Base-by-base conservation (phyloP, 2,797 vertebrate species). In the Smutsia gigantea region DNA sequence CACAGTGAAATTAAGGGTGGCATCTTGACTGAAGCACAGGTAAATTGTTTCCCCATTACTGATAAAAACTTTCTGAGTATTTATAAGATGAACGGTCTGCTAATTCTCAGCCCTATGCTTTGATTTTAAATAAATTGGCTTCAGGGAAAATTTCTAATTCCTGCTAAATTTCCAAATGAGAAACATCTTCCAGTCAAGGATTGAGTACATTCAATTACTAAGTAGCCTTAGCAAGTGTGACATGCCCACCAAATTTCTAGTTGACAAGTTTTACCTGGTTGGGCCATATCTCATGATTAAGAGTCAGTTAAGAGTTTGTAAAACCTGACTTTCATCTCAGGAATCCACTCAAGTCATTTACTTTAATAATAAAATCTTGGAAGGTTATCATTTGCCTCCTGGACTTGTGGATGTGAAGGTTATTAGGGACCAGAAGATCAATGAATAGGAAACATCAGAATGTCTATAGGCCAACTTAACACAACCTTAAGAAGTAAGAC, bases 361-460 rank as follows among this genome's bases (percentile, higher is more conserved):
- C 25, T 61, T 93, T 57, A 85, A 55, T 72, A 90, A 89, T 42
- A 87, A 53, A 18, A 78, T 83, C 59, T 92, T 93, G 59, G 93
- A 91, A 87, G n/a, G 14, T 53, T 81, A 46, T 31, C 23, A 29
- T 92, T 78, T 90, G 46, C 49, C n/a, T 94, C 42, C 53, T 37
- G 34, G 68, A 66, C n/a, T 74, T 90, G 27, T 46, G 46, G 46
- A 46, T 1, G 1, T 46, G 9, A 46, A 46, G 46, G 46, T 46
- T 12, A 46, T 37, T 93, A 42, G 29, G 59, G 7, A 69, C 5
- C 42, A 92, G 59, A 89, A 79, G 10, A 66, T 17, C 64, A 74
- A 77, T 72, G 17, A 90, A 66, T 78, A 90, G 42, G 78, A 96
- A 95, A 57, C 79, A 68, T 10, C 92, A 96, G 55, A 68, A 61